Conservation (phyloP, 2,797 vertebrate genomes). For the Coranthus polyacanthus region DNA sequence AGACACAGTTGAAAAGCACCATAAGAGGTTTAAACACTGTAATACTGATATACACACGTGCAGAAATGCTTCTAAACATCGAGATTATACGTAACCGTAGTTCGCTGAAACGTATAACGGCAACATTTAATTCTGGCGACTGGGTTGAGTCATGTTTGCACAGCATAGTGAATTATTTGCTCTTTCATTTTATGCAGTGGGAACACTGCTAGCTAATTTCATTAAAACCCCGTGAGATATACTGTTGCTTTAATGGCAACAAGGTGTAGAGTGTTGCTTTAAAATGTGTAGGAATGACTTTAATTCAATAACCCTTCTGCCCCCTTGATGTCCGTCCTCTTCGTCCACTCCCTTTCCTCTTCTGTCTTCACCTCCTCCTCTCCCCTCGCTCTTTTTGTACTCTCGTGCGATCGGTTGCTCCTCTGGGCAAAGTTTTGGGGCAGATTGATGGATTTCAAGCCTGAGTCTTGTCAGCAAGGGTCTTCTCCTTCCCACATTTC, state of each 20-base stretch:
- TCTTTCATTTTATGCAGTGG: conserved; percentile 21
- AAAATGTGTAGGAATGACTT: conserved; percentile 4
- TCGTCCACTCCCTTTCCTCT: conserved; percentile 4
- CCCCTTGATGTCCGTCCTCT: conserved; percentile 7
- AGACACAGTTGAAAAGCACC: too few relatives aligned
- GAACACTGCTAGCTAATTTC: too few relatives aligned
- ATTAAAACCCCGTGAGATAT: too few relatives aligned
- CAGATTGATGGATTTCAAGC: conserved; percentile 66
- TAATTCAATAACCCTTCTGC: conserved; percentile 18
- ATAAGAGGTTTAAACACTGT: too few relatives aligned
- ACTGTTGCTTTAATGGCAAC: not conserved
- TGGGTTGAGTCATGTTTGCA: too few relatives aligned
- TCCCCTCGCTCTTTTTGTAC: conserved; percentile 25
- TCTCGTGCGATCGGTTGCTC: conserved; percentile 67
- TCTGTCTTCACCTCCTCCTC: conserved; percentile 28
- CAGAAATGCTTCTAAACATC: too few relatives aligned
- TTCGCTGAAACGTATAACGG: too few relatives aligned
- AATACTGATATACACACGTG: too few relatives aligned
- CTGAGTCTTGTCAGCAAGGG: conserved; percentile 52
- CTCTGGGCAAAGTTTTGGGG: conserved; percentile 59
- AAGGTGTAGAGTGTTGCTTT: not conserved
- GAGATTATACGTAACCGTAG: too few relatives aligned
- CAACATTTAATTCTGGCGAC: too few relatives aligned
- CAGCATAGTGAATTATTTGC: not conserved
- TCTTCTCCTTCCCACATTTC: conserved; percentile 45